Percentiles rank a stretch among this genome's conserved stretches.
Evolutionary conservation across 1,140 invertebrate species (phyloP).

Genomic region (Pseudomyrmex dendroicus): DNA sequence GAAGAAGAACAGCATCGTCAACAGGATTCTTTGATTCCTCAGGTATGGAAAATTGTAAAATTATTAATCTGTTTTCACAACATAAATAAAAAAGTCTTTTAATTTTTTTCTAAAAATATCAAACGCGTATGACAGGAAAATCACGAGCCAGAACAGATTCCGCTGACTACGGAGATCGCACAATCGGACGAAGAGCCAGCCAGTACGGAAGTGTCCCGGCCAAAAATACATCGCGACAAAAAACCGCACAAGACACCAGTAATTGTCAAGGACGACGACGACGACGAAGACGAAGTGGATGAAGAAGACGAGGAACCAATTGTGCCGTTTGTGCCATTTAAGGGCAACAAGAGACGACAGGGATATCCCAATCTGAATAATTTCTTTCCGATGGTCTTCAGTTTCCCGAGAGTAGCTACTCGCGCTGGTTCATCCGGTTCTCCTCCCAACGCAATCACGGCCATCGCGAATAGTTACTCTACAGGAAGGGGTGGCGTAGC

Average conservation of each 20-base stretch:
- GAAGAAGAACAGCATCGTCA: constrained; percentile 32
- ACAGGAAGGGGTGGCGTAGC: constrained; percentile 85
- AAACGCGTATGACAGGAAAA: constrained; percentile 10
- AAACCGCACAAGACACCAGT: constrained; percentile 72
- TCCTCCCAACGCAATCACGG: constrained; percentile 80
- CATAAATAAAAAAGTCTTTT: background rate
- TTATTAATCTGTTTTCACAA: background rate
- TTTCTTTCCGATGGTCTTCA: constrained; percentile 83
- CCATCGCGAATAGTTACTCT: constrained; percentile 86
- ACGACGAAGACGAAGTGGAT: constrained; percentile 75
- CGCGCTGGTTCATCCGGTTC: constrained; percentile 72
- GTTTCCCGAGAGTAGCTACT: constrained; percentile 74
- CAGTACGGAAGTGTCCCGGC: constrained; percentile 57
- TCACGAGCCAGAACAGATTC: constrained; percentile 41
- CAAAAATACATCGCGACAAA: constrained; percentile 62
- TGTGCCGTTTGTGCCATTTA: constrained; percentile 73
- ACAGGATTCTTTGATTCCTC: constrained; percentile 14
- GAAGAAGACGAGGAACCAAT: constrained; percentile 74
- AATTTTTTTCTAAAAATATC: background rate
- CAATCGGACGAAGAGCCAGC: constrained; percentile 57
- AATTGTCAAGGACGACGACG: constrained; percentile 53
- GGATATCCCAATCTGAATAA: constrained; percentile 78
- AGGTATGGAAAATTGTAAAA: constrained; percentile 43
- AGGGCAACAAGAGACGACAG: constrained; percentile 71
- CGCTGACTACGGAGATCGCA: constrained; percentile 60